phyloP scores from a whole-genome alignment of 2,888 invertebrate species.

The Hoplodrina ambigua region DNA sequence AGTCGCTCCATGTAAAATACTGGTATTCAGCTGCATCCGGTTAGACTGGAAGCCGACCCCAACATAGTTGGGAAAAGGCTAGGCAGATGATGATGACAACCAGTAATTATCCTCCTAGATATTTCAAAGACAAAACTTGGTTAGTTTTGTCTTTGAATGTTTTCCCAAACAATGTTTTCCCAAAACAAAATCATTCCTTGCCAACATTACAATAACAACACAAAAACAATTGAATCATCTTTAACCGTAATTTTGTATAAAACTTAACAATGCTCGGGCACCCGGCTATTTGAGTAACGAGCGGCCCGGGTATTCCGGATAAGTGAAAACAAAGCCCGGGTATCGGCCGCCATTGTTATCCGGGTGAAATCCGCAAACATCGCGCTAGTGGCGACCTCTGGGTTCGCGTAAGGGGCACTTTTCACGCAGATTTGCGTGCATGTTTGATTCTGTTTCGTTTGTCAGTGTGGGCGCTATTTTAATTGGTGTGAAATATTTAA shows the following conservation, averaged over 20 bases:
- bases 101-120: background rate
- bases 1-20: too few relatives aligned
- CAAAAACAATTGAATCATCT: slow-evolving; percentile 40
- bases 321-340: slow-evolving; percentile 79
- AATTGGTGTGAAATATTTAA: slow-evolving; percentile 42
- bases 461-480: slow-evolving; percentile 30
- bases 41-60: too few relatives aligned
- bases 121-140: background rate
- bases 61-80: too few relatives aligned
- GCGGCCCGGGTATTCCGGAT: slow-evolving; percentile 70
- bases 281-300: slow-evolving; percentile 77
- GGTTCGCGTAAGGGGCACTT: slow-evolving; percentile 39
- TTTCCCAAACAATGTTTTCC: background rate
- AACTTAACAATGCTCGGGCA: slow-evolving; percentile 52
- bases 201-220: slow-evolving; percentile 16
- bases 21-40: too few relatives aligned
- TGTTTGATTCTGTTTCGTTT: slow-evolving; percentile 61
- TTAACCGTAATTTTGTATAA: slow-evolving; percentile 40
- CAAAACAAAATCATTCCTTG: background rate
- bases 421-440: slow-evolving; percentile 61
- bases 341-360: slow-evolving; percentile 79
- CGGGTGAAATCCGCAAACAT: slow-evolving; percentile 78
- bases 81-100: too few relatives aligned
- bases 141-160: too few relatives aligned
- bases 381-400: slow-evolving; percentile 56